These are phyloP conservation scores for Acanthococcus lagerstroemiae DNA, from an alignment of 2,888 invertebrate species.

Conservation along the genomic window DNA sequence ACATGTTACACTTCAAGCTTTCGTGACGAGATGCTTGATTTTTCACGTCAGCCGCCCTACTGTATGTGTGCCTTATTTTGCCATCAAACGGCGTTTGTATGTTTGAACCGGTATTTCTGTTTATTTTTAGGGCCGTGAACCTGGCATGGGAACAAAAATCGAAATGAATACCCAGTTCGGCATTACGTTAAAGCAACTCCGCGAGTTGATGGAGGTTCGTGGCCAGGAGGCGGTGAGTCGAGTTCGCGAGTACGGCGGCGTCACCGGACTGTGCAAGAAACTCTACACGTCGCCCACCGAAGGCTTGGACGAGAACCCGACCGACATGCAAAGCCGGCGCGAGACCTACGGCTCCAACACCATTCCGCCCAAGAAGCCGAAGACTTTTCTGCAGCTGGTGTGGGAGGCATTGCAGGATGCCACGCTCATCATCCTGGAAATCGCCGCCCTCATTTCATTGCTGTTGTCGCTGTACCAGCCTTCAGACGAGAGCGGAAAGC, in stretches of 20 bases:
- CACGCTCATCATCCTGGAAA: slow-evolving; percentile 52
- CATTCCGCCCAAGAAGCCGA: slow-evolving; percentile 54
- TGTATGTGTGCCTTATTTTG: no score
- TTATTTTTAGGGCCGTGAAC: no score
- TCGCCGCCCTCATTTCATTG: slow-evolving; percentile 52
- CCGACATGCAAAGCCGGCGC: slow-evolving; percentile 46
- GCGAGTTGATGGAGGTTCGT: slow-evolving; percentile 52
- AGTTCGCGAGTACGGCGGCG: slow-evolving; percentile 46
- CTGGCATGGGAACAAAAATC: slow-evolving; percentile 31
- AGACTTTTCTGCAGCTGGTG: slow-evolving; percentile 52
- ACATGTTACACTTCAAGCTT: no score
- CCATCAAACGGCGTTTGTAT: no score
- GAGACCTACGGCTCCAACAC: slow-evolving; percentile 51
- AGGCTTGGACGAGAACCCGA: slow-evolving; percentile 46
- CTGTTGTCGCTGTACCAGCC: slow-evolving; percentile 44
- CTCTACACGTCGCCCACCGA: slow-evolving; percentile 50
- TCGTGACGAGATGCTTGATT: no score
- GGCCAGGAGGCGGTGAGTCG: slow-evolving; percentile 49
- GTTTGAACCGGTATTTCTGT: no score
- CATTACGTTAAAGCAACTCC: slow-evolving; percentile 48
- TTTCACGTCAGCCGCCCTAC: no score
- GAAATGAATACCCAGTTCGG: slow-evolving; percentile 43
- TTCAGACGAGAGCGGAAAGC: slow-evolving; percentile 32
- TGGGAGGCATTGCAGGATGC: slow-evolving; percentile 57
- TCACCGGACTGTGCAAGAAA: slow-evolving; percentile 48